These are phyloP conservation scores for Asbolus verrucosus DNA, from an alignment of 1,140 invertebrate species.

Conservation along the genomic window DNA sequence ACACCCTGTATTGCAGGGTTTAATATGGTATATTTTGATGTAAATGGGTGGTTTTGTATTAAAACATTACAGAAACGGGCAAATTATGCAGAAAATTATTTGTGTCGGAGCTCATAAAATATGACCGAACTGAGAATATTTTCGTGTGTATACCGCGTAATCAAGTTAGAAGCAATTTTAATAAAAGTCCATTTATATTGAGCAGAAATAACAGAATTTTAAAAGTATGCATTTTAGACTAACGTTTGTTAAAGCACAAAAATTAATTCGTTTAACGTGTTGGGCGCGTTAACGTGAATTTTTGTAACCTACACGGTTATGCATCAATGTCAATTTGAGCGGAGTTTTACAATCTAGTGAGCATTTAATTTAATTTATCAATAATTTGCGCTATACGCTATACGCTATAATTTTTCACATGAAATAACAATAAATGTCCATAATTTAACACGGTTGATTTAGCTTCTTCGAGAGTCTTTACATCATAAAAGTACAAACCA, in stretches of 20 bases:
- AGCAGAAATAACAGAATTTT: not conserved
- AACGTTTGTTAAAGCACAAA: constrained; percentile 26
- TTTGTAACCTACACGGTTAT: constrained; percentile 36
- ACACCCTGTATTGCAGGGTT: no score
- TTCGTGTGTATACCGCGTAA: not conserved
- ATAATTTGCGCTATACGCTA: not conserved
- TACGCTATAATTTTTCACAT: constrained; percentile 30
- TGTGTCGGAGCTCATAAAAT: constrained; percentile 31
- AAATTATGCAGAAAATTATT: constrained; percentile 38
- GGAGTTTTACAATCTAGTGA: constrained; percentile 13
- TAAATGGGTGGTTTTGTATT: constrained; percentile 25
- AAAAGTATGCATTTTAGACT: constrained; percentile 16
- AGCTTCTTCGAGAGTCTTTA: not conserved
- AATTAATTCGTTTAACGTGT: constrained; percentile 29
- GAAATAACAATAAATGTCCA: constrained; percentile 24
- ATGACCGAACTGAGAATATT: constrained; percentile 18
- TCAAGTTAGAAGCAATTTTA: constrained; percentile 11
- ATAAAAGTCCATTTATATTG: constrained; percentile 6
- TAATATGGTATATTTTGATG: constrained; percentile 13
- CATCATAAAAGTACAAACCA: constrained; percentile 1
- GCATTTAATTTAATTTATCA: constrained; percentile 38
- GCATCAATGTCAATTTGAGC: constrained; percentile 28
- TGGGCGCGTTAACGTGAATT: constrained; percentile 19
- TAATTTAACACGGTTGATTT: constrained; percentile 8
- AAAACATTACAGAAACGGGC: constrained; percentile 36